These are phyloP conservation scores for Rhabditoides inermis DNA, from an alignment of 2,888 invertebrate species.

Conservation along the genomic window DNA sequence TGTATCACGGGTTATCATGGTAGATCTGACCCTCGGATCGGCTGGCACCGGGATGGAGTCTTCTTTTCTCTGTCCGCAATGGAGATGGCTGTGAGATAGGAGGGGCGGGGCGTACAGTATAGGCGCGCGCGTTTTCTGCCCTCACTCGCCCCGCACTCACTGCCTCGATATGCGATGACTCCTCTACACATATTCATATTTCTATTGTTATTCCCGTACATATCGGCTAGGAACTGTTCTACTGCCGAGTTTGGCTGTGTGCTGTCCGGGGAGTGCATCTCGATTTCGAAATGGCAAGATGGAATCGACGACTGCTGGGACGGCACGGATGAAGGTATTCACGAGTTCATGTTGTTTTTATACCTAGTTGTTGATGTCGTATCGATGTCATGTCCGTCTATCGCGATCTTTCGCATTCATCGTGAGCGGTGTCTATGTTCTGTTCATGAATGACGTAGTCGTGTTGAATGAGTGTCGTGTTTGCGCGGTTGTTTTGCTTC, in stretches of 20 bases:
- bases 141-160: too few species aligned
- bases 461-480: too few species aligned
- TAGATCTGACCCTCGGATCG: background rate
- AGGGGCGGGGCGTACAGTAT: too few species aligned
- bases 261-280: slow-evolving; percentile 22
- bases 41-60: background rate
- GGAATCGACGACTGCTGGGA: slow-evolving; percentile 46
- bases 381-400: too few species aligned
- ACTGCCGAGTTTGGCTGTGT: slow-evolving; percentile 22
- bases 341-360: slow-evolving; percentile 2
- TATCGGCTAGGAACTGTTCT: slow-evolving; percentile 1
- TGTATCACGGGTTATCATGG: background rate
- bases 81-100: background rate
- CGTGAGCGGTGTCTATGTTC: too few species aligned
- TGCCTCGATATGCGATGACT: too few species aligned
- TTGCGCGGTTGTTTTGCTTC: too few species aligned
- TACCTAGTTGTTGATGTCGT: slow-evolving; percentile 2
- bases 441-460: too few species aligned
- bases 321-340: slow-evolving; percentile 43
- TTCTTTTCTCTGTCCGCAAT: background rate
- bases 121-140: too few species aligned
- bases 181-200: too few species aligned
- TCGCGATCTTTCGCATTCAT: too few species aligned
- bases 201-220: background rate
- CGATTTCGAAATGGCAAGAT: slow-evolving; percentile 35